A percentile compares a stretch with the other conserved stretches of the same genome.
Evolutionary conservation across 2,113 vertebrate genomes (phyloP).

Genomic region (Ramphastos sulfuratus): DNA sequence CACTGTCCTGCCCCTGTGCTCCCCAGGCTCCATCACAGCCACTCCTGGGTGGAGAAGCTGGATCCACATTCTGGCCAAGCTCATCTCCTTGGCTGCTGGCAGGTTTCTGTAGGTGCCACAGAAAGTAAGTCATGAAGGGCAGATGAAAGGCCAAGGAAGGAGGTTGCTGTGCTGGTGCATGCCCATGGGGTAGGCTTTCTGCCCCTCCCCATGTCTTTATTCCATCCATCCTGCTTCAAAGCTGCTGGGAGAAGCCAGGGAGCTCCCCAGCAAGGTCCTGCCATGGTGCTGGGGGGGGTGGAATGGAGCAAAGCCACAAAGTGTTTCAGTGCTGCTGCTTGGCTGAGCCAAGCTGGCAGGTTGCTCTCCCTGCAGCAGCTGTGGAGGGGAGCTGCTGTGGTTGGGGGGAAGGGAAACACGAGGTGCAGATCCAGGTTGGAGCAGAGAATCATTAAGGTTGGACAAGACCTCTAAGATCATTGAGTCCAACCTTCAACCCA

Average conservation of each 20-base stretch:
- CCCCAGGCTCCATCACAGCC: neutral
- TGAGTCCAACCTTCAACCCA: too few relatives aligned
- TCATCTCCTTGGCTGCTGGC: neutral
- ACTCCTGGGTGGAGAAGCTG: neutral
- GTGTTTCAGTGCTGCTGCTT: neutral
- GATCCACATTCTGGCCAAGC: neutral
- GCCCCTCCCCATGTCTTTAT: slow-evolving; percentile 1
- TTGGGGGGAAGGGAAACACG: too few relatives aligned
- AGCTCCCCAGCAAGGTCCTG: neutral
- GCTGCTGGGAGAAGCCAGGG: neutral
- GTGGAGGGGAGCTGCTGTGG: too few relatives aligned
- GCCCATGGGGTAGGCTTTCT: slow-evolving; percentile 34
- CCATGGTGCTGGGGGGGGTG: neutral
- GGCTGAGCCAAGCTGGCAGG: neutral
- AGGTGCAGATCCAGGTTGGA: neutral
- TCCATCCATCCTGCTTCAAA: slow-evolving; percentile 7
- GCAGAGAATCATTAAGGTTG: too few relatives aligned
- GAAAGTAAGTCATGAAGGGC: slow-evolving; percentile 18
- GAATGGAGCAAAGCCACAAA: neutral
- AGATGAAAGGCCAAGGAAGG: slow-evolving; percentile 52
- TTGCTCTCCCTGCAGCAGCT: neutral
- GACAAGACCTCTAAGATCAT: too few relatives aligned
- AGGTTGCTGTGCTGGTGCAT: slow-evolving; percentile 44
- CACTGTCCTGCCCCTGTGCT: neutral
- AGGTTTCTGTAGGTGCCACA: slow-evolving; percentile 29